Conservation (phyloP, 2,888 invertebrate genomes). For the Cataglyphis altisquamis region DNA sequence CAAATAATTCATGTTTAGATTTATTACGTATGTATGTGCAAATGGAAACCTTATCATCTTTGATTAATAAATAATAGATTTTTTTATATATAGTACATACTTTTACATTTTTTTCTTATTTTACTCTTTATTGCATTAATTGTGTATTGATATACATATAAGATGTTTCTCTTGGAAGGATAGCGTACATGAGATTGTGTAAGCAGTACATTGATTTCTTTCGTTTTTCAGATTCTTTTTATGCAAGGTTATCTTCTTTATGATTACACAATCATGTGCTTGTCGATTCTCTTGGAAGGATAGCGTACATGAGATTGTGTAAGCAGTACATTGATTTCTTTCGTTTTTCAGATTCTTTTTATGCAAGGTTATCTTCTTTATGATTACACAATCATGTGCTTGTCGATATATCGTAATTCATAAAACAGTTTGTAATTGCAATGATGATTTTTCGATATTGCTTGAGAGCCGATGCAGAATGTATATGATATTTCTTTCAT, state of each 20-base stretch:
- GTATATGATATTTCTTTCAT: not conserved
- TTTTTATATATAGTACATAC: not conserved
- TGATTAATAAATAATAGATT: not conserved
- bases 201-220: not conserved
- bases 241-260: constrained; percentile 3
- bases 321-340: not conserved
- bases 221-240: not conserved
- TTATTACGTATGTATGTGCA: not conserved
- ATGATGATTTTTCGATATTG: not conserved
- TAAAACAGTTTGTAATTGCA: not conserved
- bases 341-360: not conserved
- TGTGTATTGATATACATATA: not conserved
- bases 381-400: not conserved
- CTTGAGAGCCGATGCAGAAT: not conserved
- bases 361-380: constrained; percentile 3
- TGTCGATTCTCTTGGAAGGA: not conserved
- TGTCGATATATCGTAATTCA: not conserved
- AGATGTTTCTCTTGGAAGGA: not conserved
- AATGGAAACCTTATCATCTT: not conserved
- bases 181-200: not conserved
- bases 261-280: not conserved
- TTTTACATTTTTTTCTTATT: not conserved
- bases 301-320: not conserved
- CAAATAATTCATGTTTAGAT: no score
- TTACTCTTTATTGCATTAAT: not conserved